Percentiles rank a stretch among this genome's conserved stretches.
Conservation (phyloP, 2,888 invertebrate species). For the Myopa testacea region DNA sequence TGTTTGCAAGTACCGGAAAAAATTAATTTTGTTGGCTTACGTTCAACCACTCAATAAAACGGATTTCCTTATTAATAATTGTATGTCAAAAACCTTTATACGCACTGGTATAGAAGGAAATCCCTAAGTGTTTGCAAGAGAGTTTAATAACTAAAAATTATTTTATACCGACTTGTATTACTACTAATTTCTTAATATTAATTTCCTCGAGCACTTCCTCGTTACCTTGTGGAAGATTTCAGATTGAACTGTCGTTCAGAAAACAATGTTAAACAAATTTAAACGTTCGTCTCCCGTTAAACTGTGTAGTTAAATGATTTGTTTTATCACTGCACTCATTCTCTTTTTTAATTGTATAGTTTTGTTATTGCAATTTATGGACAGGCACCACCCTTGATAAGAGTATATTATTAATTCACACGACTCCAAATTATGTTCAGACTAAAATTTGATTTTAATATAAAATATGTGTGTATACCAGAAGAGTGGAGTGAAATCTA, state of each 20-base stretch:
- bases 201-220: slow-evolving; percentile 36
- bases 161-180: slow-evolving; percentile 2
- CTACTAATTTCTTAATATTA: background rate
- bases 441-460: background rate
- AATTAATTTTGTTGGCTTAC: slow-evolving; percentile 56
- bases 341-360: too few species aligned
- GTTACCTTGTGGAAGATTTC: slow-evolving; percentile 52
- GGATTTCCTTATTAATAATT: slow-evolving; percentile 36
- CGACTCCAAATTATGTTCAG: slow-evolving; percentile 27
- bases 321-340: too few species aligned
- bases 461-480: too few species aligned
- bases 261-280: slow-evolving; percentile 38
- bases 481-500: background rate
- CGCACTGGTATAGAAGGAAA: slow-evolving; percentile 93
- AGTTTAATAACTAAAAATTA: slow-evolving; percentile 29
- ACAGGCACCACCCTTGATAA: too few species aligned
- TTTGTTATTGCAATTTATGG: too few species aligned
- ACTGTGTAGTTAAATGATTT: background rate
- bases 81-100: slow-evolving; percentile 79
- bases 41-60: slow-evolving; percentile 57
- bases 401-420: slow-evolving; percentile 20
- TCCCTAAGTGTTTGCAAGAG: background rate
- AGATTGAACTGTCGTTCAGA: slow-evolving; percentile 55
- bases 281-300: slow-evolving; percentile 23
- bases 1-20: slow-evolving; percentile 57